These are phyloP conservation scores for Oreohelix idahoensis DNA, from an alignment of 1,140 invertebrate species.

Conservation along the genomic window DNA sequence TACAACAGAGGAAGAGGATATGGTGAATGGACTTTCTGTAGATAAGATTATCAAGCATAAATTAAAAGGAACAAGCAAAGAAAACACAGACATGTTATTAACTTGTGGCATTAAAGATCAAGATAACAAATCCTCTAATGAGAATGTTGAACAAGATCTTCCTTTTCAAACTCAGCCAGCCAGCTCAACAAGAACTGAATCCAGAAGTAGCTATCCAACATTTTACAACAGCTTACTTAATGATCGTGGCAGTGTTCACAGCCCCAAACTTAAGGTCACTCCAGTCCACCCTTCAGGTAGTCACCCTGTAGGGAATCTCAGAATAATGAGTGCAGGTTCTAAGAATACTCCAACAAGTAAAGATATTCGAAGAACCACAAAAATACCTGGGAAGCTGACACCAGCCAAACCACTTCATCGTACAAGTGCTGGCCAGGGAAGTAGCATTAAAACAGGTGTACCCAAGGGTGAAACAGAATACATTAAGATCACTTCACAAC, in stretches of 20 bases:
- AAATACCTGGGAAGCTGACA: not conserved
- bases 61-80: slow-evolving; percentile 24
- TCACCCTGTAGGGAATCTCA: slow-evolving; percentile 38
- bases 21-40: slow-evolving; percentile 51
- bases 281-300: slow-evolving; percentile 32
- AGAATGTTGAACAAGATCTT: not conserved
- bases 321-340: slow-evolving; percentile 35
- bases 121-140: not conserved
- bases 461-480: slow-evolving; percentile 53
- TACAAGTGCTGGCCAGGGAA: slow-evolving; percentile 25
- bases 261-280: slow-evolving; percentile 11
- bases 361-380: slow-evolving; percentile 21
- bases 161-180: not conserved
- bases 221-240: not conserved
- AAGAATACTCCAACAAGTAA: slow-evolving; percentile 28
- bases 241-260: not conserved
- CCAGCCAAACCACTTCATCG: slow-evolving; percentile 30
- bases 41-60: slow-evolving; percentile 54
- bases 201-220: not conserved
- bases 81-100: not conserved
- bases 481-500: slow-evolving; percentile 55
- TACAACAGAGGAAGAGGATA: slow-evolving; percentile 49
- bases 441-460: slow-evolving; percentile 44
- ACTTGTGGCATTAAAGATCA: not conserved
- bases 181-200: not conserved